Evolutionary conservation across 30 jellyfish, hydroid and myxozoan genomes (phyloP), one percentile per base, ranked within the genome.

Genomic region (Haliclystus octoradiatus): DNA sequence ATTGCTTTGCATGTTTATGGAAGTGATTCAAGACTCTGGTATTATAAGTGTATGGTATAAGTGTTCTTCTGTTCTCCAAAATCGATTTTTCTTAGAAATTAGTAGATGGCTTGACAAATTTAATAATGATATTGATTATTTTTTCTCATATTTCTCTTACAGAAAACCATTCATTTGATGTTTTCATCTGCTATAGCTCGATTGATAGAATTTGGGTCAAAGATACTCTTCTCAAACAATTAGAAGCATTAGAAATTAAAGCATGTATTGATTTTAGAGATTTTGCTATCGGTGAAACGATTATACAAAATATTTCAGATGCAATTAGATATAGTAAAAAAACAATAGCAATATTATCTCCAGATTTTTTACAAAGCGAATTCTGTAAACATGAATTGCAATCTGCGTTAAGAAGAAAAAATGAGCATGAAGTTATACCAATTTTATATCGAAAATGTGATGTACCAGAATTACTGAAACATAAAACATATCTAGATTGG

Each of bases 401-500:
- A 72, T 65, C 72, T 74, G 97, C 94, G 2, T 63, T 88, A 24
- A 74, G 85, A 2, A 52, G 71, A 15, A 57, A 61, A n/a, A 62
- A 69, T 33, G 70, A 28, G 14, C 95, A 84, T 32, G 72, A 80
- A 28, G 93, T 79, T 0, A 75, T 88, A 49, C 97, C 94, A 0
- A 62, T 88, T 14, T 26, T 88, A 74, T 88, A 68, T 66, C 76
- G 93, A n/a, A 63, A 26, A 15, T 88, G 97, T 62, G 71, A 53
- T 25, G 88, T 80, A 14, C 97, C 97, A 2, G 30, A 5, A 15
- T 63, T 70, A 32, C 46, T 88, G 28, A 30, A 34, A 26, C 46
- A 74, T n/a, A 78, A 67, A 64, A 88, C 97, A 2, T 88, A 88
- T 62, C 65, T 88, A 53, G 97, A 88, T 29, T 88, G 94, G 94